phyloP scores from a whole-genome alignment of 2,888 invertebrate genomes.

The Bombylius major region DNA sequence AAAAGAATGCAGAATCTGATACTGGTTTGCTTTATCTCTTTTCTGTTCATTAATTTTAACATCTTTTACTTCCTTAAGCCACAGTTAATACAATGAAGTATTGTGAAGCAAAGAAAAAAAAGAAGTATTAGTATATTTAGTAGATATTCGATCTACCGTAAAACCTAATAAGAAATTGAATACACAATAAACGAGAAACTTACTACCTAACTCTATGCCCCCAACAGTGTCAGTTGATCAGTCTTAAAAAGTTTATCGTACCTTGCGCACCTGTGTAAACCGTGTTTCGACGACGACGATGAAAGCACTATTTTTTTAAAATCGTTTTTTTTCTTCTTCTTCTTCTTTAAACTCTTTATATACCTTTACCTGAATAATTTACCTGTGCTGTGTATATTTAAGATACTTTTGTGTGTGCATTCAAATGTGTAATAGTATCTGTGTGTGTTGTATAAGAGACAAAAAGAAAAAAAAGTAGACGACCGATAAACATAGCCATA shows the following conservation, averaged over 20 bases:
- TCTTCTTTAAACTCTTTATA: not conserved
- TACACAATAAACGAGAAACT: too few species aligned
- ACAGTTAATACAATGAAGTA: too few species aligned
- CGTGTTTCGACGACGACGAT: constrained; percentile 1
- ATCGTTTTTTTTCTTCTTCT: not conserved
- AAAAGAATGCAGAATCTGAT: not conserved
- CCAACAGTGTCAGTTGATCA: constrained; percentile 28
- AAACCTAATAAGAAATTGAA: too few species aligned
- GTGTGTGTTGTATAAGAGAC: too few species aligned
- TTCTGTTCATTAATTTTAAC: not conserved
- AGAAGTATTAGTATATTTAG: too few species aligned
- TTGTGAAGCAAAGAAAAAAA: too few species aligned
- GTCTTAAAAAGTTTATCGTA: constrained; percentile 36
- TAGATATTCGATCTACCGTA: too few species aligned
- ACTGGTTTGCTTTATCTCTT: not conserved
- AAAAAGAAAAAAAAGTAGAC: not conserved
- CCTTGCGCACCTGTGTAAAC: constrained; percentile 31
- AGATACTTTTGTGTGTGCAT: not conserved
- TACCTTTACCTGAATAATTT: not conserved
- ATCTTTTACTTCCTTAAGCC: too few species aligned
- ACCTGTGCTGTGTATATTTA: not conserved
- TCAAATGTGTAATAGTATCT: not conserved
- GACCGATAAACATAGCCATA: too few species aligned
- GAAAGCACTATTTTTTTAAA: constrained; percentile 11
- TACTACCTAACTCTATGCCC: constrained; percentile 17